phyloP scores from a whole-genome alignment of 2,113 vertebrate genomes.

The Varanus salvator region DNA sequence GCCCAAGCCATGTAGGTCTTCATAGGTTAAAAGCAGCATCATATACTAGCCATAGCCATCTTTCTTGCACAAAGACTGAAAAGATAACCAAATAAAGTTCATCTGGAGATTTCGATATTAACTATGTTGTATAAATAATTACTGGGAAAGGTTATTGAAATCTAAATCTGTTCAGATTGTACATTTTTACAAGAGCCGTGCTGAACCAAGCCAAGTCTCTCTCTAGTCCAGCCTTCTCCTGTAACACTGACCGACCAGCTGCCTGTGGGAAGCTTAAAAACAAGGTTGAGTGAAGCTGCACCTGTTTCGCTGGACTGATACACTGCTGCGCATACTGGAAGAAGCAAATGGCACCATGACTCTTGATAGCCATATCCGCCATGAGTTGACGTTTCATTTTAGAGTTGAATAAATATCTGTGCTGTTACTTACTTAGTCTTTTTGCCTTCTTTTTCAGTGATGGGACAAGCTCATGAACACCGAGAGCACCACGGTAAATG shows the following conservation, averaged over 20 bases:
- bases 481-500: constrained; percentile 74
- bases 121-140: neutral
- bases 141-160: neutral
- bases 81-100: neutral
- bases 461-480: constrained; percentile 81
- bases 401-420: neutral
- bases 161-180: neutral
- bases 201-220: too few relatives aligned
- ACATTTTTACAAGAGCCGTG: neutral
- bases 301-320: too few relatives aligned
- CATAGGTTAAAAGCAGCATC: too few relatives aligned
- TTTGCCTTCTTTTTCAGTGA: constrained; percentile 82
- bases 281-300: too few relatives aligned
- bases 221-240: too few relatives aligned
- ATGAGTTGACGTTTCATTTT: neutral
- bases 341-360: too few relatives aligned
- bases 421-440: constrained; percentile 45
- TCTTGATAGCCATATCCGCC: too few relatives aligned
- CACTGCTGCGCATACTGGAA: too few relatives aligned
- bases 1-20: too few relatives aligned
- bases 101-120: neutral
- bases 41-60: too few relatives aligned
- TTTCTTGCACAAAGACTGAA: neutral
- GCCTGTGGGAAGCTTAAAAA: too few relatives aligned
- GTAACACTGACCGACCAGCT: too few relatives aligned